Evolutionary conservation across 2,888 invertebrate genomes (phyloP), one percentile per base, ranked within the genome.

Genomic region (Apotomis capreana): DNA sequence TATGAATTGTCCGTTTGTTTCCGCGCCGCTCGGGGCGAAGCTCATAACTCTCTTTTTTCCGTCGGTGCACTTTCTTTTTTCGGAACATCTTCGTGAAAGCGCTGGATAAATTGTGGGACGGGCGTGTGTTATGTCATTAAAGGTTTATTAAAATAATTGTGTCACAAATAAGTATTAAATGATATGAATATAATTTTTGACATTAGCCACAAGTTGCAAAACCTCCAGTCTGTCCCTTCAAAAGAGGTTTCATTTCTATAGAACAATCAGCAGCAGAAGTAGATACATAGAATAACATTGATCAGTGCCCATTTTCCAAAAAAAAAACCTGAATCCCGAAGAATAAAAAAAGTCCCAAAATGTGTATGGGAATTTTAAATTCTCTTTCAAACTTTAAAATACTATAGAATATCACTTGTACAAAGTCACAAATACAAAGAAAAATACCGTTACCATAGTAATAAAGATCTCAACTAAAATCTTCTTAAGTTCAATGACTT

Each of bases 1-100:
- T 91, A 90, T 89, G 88, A 87, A 88, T 87, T 86, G 87, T 87
- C 85, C 86, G 86, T 87, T 89, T 87, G 90, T 89, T 88, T 86
- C 87, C 85, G 88, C 76, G 76, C 78, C 64, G 63, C 71, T 67
- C 87, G 89, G 78, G 79, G 81, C 80, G 83, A 86, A 87, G 85
- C 83, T 84, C 85, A 77, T 80, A 78, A 65, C 65, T 75, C 75
- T 85, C 81, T 89, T 87, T 89, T 89, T 87, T 84, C 78, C 79
- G 77, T 74, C 76, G 78, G 79, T 78, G 79, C 84, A 88, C 89
- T 89, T 91, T 91, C 89, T 86, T 87, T 89, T 68, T 89, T 88
- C 81, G 87, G 86, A 85, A 78, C 86, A 83, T 90, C 90, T 89
- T 87, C 88, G 89, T 84, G 89, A 89, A 89, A 88, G 89, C 79